These are phyloP conservation scores for Fulica atra DNA, from an alignment of 2,113 vertebrate species.

Conservation along the genomic window DNA sequence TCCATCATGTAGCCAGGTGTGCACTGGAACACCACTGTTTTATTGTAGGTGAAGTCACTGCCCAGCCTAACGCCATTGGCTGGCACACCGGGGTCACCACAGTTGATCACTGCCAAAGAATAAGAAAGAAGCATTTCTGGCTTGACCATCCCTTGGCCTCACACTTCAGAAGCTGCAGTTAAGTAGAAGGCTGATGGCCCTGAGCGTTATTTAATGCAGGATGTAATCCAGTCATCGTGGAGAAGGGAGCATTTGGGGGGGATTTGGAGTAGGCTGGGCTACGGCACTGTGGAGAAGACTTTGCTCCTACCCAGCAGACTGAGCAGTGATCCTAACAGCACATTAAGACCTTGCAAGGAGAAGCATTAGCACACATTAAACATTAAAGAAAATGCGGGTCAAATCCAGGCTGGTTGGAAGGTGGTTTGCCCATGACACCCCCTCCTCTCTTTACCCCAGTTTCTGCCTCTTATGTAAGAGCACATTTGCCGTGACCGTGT, in stretches of 20 bases:
- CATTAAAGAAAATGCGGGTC: not conserved
- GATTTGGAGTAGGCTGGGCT: not conserved
- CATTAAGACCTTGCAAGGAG: not conserved
- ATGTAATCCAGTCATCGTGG: fast-evolving
- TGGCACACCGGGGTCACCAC: conserved; percentile 92
- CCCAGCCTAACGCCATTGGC: conserved; percentile 91
- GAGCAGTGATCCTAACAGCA: not conserved
- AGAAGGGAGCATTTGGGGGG: not conserved
- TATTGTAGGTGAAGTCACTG: conserved; percentile 89
- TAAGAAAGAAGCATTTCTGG: not conserved
- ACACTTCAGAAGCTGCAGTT: not conserved
- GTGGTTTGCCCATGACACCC: not conserved
- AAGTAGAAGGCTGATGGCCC: not conserved
- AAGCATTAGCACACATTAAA: not conserved
- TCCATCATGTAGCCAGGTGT: conserved; percentile 92
- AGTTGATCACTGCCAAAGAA: conserved; percentile 88
- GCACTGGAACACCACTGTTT: conserved; percentile 87
- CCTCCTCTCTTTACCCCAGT: not conserved
- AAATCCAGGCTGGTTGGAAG: not conserved
- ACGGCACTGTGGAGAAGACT: not conserved
- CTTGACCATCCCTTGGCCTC: not conserved
- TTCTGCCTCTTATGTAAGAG: not conserved
- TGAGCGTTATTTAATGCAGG: not conserved
- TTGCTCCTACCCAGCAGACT: not conserved
- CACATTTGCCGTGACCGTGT: fast-evolving